Conservation (phyloP, 2,113 vertebrate genomes). For the Paracanthobrama guichenoti region DNA sequence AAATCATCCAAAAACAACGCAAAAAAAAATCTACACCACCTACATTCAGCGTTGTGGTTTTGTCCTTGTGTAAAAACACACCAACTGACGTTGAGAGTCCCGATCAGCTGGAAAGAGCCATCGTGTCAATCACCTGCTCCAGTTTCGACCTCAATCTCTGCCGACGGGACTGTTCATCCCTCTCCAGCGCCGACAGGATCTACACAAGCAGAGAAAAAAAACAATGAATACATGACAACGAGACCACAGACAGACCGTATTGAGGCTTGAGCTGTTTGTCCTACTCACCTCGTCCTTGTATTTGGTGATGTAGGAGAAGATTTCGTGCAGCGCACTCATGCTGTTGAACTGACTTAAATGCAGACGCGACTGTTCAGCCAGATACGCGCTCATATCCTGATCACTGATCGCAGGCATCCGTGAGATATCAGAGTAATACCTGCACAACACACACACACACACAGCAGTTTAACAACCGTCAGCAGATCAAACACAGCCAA, state of each 20-base stretch:
- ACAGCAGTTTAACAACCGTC: not conserved
- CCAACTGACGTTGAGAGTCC: conserved; percentile 47
- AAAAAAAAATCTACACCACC: conserved; percentile 18
- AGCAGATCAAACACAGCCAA: not conserved
- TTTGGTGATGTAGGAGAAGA: conserved; percentile 98
- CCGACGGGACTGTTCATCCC: conserved; percentile 92
- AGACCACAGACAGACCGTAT: not conserved
- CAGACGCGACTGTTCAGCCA: conserved; percentile 94
- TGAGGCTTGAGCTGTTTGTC: not conserved
- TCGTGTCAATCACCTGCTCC: conserved; percentile 98
- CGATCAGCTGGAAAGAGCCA: conserved; percentile 94
- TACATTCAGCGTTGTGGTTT: conserved; percentile 30
- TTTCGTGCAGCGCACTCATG: conserved; percentile 97
- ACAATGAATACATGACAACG: not conserved
- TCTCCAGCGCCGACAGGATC: conserved; percentile 94
- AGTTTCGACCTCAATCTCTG: conserved; percentile 95
- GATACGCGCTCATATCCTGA: conserved; percentile 97
- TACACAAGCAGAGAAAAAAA: conserved; percentile 56
- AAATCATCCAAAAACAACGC: conserved; percentile 31
- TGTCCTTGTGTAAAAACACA: conserved; percentile 15
- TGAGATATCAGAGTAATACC: conserved; percentile 97
- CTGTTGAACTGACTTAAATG: conserved; percentile 98
- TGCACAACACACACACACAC: conserved; percentile 57
- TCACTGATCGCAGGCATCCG: conserved; percentile 98
- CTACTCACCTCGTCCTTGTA: conserved; percentile 95